These are phyloP conservation scores for Mallotus villosus DNA, from an alignment of 2,797 vertebrate genomes.

Conservation along the genomic window DNA sequence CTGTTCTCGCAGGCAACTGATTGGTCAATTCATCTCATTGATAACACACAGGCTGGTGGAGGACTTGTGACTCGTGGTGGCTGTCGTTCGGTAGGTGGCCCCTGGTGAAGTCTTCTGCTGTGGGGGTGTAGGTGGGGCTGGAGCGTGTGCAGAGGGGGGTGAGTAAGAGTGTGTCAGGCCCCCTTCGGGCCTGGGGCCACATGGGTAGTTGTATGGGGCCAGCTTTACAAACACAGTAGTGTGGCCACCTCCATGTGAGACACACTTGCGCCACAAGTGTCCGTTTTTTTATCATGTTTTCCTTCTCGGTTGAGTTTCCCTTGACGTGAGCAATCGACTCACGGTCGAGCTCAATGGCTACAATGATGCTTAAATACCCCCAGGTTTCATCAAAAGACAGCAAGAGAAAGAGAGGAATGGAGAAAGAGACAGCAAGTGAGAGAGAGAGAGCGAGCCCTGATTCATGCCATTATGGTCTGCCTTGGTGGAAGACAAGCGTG, in stretches of 20 bases:
- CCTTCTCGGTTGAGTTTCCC: too few relatives aligned
- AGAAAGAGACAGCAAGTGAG: neutral
- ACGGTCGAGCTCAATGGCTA: neutral
- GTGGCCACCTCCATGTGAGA: neutral
- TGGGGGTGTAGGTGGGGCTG: neutral
- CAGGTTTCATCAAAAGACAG: neutral
- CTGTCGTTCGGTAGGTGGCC: neutral
- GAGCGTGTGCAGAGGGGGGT: neutral
- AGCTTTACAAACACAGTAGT: neutral
- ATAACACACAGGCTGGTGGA: neutral
- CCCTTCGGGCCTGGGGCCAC: slow-evolving; percentile 2
- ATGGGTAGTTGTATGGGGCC: neutral
- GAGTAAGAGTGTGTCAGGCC: slow-evolving; percentile 15
- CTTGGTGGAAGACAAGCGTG: neutral
- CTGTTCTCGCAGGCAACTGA: neutral
- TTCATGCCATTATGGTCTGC: neutral
- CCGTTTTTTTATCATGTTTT: too few relatives aligned
- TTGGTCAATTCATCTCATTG: too few relatives aligned
- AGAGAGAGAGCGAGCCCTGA: neutral
- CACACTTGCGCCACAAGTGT: too few relatives aligned
- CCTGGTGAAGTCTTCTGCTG: neutral
- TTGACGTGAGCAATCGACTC: neutral
- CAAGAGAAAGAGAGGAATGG: neutral
- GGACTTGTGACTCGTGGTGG: neutral
- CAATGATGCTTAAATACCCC: neutral